phyloP scores from a whole-genome alignment of 2,888 invertebrate species.

The Saturnia pavonia region DNA sequence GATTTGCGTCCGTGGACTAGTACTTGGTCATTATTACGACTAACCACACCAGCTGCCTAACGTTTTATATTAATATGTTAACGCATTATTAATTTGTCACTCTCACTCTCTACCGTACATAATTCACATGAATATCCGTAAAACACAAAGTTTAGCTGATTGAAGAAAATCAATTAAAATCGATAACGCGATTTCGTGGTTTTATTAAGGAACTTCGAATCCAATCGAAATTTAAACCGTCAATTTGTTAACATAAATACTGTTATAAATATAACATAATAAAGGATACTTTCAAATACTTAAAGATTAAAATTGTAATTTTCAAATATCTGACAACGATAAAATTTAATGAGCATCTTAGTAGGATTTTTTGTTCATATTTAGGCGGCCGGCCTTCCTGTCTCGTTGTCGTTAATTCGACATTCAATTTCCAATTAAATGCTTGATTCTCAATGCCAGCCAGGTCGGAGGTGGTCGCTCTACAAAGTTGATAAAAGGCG shows the following conservation, averaged over 20 bases:
- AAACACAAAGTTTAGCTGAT: background rate
- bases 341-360: conserved; percentile 5
- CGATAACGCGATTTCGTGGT: background rate
- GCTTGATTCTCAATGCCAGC: conserved; percentile 78
- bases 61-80: conserved; percentile 8
- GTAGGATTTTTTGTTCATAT: conserved; percentile 58
- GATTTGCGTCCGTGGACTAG: conserved; percentile 51
- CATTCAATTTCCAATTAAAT: conserved; percentile 80
- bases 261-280: background rate
- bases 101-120: background rate
- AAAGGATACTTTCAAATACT: background rate
- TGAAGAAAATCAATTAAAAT: background rate
- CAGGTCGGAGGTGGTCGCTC: conserved; percentile 71
- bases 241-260: background rate
- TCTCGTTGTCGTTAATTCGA: conserved; percentile 67
- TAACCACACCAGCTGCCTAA: background rate
- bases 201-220: background rate
- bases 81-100: no score
- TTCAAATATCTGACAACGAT: background rate
- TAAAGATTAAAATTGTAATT: background rate
- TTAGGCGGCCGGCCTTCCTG: conserved; percentile 79
- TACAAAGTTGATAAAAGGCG: conserved; percentile 77
- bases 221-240: background rate
- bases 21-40: conserved; percentile 41
- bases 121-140: conserved; percentile 5